phyloP scores from a whole-genome alignment of 2,797 vertebrate genomes.

The Phoebastria nigripes region DNA sequence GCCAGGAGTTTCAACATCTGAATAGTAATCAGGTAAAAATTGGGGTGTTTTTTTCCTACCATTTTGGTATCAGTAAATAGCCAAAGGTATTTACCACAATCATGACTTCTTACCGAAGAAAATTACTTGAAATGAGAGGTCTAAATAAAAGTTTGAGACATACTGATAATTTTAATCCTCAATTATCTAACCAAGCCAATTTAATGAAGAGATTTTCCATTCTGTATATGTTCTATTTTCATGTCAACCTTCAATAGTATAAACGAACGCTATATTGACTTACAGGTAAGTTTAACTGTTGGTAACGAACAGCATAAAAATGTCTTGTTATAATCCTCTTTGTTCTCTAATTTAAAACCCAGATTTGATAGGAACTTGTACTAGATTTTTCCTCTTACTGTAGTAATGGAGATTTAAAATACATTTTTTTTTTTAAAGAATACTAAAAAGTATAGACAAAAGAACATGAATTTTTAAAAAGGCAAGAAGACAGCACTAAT shows the following conservation, averaged over 20 bases:
- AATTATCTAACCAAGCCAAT: neutral
- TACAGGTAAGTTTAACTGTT: neutral
- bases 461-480: neutral
- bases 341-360: neutral
- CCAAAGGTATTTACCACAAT: neutral
- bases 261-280: neutral
- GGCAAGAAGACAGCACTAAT: neutral
- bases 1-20: neutral
- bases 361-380: neutral
- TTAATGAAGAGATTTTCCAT: neutral
- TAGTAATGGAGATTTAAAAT: neutral
- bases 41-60: fast-evolving
- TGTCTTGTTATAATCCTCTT: neutral
- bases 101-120: neutral
- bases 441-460: neutral
- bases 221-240: neutral
- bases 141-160: neutral
- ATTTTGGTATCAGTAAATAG: neutral
- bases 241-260: neutral
- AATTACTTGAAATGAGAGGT: neutral
- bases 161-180: neutral
- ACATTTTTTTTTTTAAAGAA: neutral
- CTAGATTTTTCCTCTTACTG: neutral
- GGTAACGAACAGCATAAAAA: neutral
- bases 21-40: neutral